These are phyloP conservation scores for Sebastes vulpes DNA, from an alignment of 2,797 vertebrate species.

Conservation along the genomic window DNA sequence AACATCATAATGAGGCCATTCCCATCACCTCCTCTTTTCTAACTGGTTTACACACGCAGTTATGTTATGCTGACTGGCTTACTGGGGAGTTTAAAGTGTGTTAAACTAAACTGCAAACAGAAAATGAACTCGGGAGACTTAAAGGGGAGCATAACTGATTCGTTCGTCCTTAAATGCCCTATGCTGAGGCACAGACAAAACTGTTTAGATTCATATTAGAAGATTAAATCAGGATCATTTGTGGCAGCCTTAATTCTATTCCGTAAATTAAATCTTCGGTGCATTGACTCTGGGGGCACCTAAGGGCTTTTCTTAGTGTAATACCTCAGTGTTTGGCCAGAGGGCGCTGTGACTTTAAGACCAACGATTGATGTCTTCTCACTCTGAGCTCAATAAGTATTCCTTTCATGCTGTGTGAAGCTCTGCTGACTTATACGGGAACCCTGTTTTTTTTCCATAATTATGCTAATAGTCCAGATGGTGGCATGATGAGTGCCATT, in stretches of 20 bases:
- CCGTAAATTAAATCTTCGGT: conserved; percentile 6
- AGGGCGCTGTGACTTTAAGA: conserved; percentile 59
- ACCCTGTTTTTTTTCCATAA: conserved; percentile 77
- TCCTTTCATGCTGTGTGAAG: conserved; percentile 78
- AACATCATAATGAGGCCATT: conserved; percentile 48
- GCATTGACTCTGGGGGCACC: not conserved
- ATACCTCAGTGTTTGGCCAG: conserved; percentile 27
- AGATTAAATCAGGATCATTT: conserved; percentile 31
- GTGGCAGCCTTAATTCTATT: conserved; percentile 33
- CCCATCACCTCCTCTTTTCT: conserved; percentile 14
- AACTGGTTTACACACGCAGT: conserved; percentile 27
- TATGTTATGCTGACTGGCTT: conserved; percentile 13
- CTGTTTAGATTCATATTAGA: conserved; percentile 7
- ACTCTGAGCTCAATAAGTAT: conserved; percentile 68
- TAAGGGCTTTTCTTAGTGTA: conserved; percentile 28
- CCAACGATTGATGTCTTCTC: conserved; percentile 47
- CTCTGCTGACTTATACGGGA: conserved; percentile 76
- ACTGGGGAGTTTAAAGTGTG: conserved; percentile 12
- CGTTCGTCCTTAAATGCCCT: not conserved
- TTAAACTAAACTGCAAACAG: conserved; percentile 4
- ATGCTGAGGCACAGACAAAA: not conserved
- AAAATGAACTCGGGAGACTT: not conserved
- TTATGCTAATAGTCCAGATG: conserved; percentile 86
- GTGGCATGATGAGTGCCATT: conserved; percentile 81
- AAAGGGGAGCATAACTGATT: not conserved